phyloP scores from a whole-genome alignment of 1,140 invertebrate genomes.

The Polyergus mexicanus region DNA sequence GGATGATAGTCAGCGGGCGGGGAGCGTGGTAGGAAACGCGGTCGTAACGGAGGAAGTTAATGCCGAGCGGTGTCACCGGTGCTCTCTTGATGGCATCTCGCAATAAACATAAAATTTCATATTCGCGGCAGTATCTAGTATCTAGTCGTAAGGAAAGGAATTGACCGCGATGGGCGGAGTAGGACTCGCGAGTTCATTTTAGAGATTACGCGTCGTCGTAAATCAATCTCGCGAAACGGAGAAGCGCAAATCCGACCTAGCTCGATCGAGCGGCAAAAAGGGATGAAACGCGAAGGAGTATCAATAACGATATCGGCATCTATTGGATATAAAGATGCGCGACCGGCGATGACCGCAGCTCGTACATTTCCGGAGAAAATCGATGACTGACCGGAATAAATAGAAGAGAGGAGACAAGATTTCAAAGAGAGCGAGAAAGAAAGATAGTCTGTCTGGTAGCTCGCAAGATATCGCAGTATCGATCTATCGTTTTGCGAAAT shows the following conservation, averaged over 20 bases:
- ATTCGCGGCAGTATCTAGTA: neutral
- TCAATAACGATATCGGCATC: conserved; percentile 24
- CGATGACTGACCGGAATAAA: conserved; percentile 25
- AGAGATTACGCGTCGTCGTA: conserved; percentile 46
- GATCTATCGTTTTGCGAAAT: neutral
- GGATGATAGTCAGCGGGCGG: neutral
- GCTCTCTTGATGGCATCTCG: conserved; percentile 27
- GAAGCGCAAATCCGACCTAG: conserved; percentile 17
- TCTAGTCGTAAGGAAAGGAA: neutral
- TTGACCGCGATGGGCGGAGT: neutral
- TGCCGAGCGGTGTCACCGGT: neutral
- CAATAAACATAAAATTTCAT: conserved; percentile 47
- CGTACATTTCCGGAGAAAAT: conserved; percentile 23
- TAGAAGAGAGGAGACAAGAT: neutral
- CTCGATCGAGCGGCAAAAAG: neutral
- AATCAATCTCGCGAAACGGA: conserved; percentile 39
- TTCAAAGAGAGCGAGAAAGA: neutral
- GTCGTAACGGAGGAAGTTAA: neutral
- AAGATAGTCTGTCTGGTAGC: neutral
- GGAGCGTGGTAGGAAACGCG: no score
- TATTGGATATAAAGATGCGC: conserved; percentile 23
- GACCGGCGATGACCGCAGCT: neutral
- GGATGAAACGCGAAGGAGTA: neutral
- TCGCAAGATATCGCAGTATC: neutral
- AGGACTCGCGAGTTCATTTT: conserved; percentile 36